These are phyloP conservation scores for Eulemur albifrons DNA, from an alignment of 2,797 vertebrate species.

Conservation along the genomic window DNA sequence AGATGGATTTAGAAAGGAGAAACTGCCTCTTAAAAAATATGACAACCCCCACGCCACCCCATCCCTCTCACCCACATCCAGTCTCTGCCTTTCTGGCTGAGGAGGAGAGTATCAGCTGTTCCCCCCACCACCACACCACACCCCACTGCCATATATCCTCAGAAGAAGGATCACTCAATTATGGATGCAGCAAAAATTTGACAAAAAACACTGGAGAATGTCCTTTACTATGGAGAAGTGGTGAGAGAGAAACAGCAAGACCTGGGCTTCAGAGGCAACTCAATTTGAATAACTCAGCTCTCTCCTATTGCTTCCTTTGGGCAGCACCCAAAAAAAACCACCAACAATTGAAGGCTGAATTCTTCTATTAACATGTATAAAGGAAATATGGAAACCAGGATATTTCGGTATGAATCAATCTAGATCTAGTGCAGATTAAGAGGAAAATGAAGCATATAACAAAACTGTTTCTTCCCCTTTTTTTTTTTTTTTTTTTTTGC, in stretches of 20 bases:
- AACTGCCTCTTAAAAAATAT: not conserved
- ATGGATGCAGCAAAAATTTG: not conserved
- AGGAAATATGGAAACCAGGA: not conserved
- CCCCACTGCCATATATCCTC: not conserved
- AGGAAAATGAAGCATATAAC: slow-evolving; percentile 15
- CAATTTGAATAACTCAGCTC: not conserved
- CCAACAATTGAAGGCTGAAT: not conserved
- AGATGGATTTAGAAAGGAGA: not conserved
- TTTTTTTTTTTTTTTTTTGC: too few relatives aligned
- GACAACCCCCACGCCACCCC: not conserved
- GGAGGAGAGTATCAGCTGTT: not conserved
- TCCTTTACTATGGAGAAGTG: not conserved
- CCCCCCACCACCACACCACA: not conserved
- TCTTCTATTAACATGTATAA: not conserved
- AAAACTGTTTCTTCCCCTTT: not conserved
- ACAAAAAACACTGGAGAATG: not conserved
- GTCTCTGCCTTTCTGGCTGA: not conserved
- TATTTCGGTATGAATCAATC: slow-evolving; percentile 68
- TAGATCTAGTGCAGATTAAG: slow-evolving; percentile 43
- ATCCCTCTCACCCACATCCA: not conserved
- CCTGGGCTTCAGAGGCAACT: not conserved
- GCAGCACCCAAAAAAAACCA: not conserved
- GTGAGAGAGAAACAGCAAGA: not conserved
- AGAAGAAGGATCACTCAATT: not conserved
- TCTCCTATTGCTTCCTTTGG: not conserved